phyloP scores from a whole-genome alignment of 2,113 vertebrate genomes.

The Athene cunicularia region DNA sequence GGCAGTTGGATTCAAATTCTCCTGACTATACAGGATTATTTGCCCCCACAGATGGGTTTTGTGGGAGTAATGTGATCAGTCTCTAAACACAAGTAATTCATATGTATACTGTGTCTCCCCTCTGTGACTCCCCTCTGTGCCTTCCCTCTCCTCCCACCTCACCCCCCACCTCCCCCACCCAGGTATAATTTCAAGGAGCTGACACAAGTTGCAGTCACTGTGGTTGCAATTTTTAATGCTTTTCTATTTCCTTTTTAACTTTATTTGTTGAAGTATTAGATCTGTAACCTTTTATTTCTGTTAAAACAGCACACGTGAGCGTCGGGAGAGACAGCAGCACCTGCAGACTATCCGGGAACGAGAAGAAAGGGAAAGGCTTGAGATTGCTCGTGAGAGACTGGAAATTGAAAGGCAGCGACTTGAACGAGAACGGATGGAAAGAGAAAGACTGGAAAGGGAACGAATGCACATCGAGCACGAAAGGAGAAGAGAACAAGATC shows the following conservation, averaged over 20 bases:
- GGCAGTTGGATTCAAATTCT: not conserved
- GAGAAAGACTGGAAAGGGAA: conserved; percentile 91
- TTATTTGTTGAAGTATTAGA: not conserved
- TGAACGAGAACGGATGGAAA: conserved; percentile 90
- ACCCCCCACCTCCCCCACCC: too few relatives aligned
- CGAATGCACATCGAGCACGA: conserved; percentile 92
- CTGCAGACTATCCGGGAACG: conserved; percentile 90
- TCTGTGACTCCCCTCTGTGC: not conserved
- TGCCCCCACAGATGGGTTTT: not conserved
- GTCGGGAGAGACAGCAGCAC: conserved; percentile 86
- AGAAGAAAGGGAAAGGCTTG: conserved; percentile 87
- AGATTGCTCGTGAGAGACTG: conserved; percentile 87
- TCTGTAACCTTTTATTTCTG: not conserved
- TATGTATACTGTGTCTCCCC: fast-evolving
- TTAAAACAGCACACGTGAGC: conserved; percentile 70
- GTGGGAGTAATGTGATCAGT: not conserved
- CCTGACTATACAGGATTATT: not conserved
- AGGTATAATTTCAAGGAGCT: not conserved
- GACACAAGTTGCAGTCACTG: not conserved
- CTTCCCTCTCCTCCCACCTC: too few relatives aligned
- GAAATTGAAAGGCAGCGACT: conserved; percentile 90
- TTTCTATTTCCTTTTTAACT: not conserved
- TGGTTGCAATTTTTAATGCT: not conserved
- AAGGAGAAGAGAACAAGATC: conserved; percentile 90
- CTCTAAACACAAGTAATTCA: not conserved